Evolutionary conservation across 2,113 vertebrate genomes (phyloP), one percentile per base, ranked within the genome.

Genomic region (Actenoides lindsayi): DNA sequence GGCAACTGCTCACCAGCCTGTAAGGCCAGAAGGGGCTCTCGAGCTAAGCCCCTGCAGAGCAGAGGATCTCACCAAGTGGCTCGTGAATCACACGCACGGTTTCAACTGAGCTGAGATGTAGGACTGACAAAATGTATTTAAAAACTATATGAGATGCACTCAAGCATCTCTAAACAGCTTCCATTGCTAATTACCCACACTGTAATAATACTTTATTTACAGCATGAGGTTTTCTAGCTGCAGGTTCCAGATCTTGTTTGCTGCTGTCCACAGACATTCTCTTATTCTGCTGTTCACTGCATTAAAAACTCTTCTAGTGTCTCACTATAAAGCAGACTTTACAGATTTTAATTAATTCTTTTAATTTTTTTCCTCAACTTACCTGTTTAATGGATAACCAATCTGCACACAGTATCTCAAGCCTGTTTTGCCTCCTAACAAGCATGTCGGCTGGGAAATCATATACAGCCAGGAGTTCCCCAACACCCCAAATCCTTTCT

Each of bases 1-100:
- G 60, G 56, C 50, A 30, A 35, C 6, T 59, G 48, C 37, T 71
- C 18, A 20, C 53, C 0, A 0, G 27, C 10, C 56, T 50, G 46
- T 59, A 37, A 53, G 41, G 82, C 9, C 65, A 84, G 56, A 67
- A 28, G 42, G 42, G 42, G 39, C 57, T 82, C 56, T 5, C 31
- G 51, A 70, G 42, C 42, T 50, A 15, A 82, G 48, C 9, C 16
- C 33, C 42, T 31, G 75, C 23, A 2, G 56, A 85, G 63, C 83
- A 76, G 13, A 83, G 37, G 28, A 25, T 60, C 50, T 88, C 63
- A 57, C 44, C 50, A 12, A 87, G 59, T 4, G 11, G 18, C 54
- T 83, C 25, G 11, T 44, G 65, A 57, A 67, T 35, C 37, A 82
- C 30, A 71, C 1, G 3, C 28, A 28, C 9, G 35, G 41, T 27